Evolutionary conservation across 2,888 invertebrate species (phyloP), one percentile per base, ranked within the genome.

Genomic region (Notodonta ziczac): DNA sequence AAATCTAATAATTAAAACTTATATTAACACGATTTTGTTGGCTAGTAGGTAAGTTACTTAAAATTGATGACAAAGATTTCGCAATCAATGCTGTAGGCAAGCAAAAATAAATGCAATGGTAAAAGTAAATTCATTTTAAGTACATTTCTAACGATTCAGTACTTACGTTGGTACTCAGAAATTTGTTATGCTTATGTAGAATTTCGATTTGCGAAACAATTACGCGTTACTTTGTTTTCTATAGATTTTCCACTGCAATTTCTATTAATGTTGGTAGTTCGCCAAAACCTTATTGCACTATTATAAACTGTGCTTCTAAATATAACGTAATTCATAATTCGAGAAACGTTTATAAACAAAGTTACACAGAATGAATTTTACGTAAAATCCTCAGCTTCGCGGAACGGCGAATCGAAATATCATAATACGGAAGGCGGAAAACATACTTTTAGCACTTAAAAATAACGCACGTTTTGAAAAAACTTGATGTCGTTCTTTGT

Each of bases 201-300:
- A 16, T 46, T 44, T 53, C 9, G 24, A 51, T 56, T 50, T 13
- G 9, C 54, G 57, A 39, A 48, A 54, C 54, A 55, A 57, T 42
- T 32, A 57, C 32, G 8, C 32, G 51, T 68, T 61, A 59, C 58
- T 62, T 57, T 63, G 52, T 63, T 63, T 56, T 57, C 32, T 59
- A 60, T 46, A 55, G 50, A 55, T 58, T 32, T 62, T 62, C 55
- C 56, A 24, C 50, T 56, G 53, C 57, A 46, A 48, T 57, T 62
- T 61, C 53, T 62, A 56, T 52, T 56, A 32, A 57, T 59, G 57
- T 67, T 73, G 67, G 66, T 66, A 24, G 61, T 57, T 1, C 65
- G 71, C 71, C 71, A 69, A 65, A 39, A 55, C 56, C 60, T 65
- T 24, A 24, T 24, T 68, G 50, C 56, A 50, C 32, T 51, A 16